These are phyloP conservation scores for Wasmannia auropunctata DNA, from an alignment of 1,140 invertebrate genomes.

Conservation along the genomic window DNA sequence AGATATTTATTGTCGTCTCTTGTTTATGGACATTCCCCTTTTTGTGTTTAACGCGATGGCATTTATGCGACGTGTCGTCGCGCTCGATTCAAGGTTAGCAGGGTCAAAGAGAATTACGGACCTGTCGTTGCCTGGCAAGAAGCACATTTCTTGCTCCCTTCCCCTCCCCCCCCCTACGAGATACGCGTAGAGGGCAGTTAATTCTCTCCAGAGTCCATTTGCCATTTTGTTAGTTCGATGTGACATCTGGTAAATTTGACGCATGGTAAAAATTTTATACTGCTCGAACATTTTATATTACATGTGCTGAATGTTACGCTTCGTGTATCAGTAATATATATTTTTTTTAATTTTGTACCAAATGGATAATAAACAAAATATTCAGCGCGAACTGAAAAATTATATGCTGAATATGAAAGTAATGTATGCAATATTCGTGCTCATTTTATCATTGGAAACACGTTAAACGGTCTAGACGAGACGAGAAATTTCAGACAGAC, in stretches of 20 bases:
- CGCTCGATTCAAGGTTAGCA: conserved; percentile 68
- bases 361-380: background rate
- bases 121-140: conserved; percentile 37
- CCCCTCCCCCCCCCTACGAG: background rate
- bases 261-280: background rate
- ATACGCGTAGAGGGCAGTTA: conserved; percentile 9
- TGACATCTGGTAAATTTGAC: background rate
- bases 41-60: conserved; percentile 34
- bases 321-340: background rate
- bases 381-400: background rate
- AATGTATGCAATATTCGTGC: background rate
- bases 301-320: background rate
- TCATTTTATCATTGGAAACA: background rate
- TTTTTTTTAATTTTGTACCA: background rate
- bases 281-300: background rate
- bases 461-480: background rate
- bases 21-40: conserved; percentile 54
- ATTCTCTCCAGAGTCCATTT: background rate
- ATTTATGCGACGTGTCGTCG: conserved; percentile 38
- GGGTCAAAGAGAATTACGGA: conserved; percentile 63
- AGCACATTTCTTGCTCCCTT: conserved; percentile 15
- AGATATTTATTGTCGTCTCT: conserved; percentile 9
- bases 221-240: background rate
- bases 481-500: background rate
- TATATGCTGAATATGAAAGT: background rate